phyloP scores from a whole-genome alignment of 2,113 vertebrate genomes.

The Antechinus stuartii region DNA sequence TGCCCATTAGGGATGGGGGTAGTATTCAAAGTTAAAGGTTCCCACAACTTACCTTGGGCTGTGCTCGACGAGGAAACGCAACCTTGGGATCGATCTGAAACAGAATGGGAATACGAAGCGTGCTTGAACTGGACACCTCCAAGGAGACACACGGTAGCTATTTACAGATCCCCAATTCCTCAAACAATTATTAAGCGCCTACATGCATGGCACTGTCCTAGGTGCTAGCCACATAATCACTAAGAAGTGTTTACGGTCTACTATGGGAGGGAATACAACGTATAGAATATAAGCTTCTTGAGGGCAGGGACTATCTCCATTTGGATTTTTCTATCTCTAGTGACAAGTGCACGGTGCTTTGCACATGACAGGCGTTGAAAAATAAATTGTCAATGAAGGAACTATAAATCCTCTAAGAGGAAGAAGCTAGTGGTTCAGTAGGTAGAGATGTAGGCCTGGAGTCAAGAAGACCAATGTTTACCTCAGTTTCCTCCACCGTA shows the following conservation, averaged over 20 bases:
- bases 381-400: not conserved
- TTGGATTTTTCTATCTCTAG: not conserved
- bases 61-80: conserved; percentile 97
- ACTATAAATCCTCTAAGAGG: not conserved
- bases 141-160: not conserved
- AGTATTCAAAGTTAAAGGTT: not conserved
- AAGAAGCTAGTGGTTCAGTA: not conserved
- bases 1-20: not conserved
- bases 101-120: conserved; percentile 40
- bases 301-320: not conserved
- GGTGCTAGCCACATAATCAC: no score
- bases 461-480: not conserved
- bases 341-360: not conserved
- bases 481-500: not conserved
- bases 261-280: no score
- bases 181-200: not conserved
- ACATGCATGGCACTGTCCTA: not conserved
- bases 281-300: not conserved
- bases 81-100: conserved; percentile 99
- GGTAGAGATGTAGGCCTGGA: not conserved
- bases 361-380: not conserved
- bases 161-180: not conserved
- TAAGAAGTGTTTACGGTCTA: no score
- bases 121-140: not conserved
- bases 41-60: conserved; percentile 94